These are phyloP conservation scores for Acomys russatus DNA, from an alignment of 2,797 vertebrate species.

Conservation along the genomic window DNA sequence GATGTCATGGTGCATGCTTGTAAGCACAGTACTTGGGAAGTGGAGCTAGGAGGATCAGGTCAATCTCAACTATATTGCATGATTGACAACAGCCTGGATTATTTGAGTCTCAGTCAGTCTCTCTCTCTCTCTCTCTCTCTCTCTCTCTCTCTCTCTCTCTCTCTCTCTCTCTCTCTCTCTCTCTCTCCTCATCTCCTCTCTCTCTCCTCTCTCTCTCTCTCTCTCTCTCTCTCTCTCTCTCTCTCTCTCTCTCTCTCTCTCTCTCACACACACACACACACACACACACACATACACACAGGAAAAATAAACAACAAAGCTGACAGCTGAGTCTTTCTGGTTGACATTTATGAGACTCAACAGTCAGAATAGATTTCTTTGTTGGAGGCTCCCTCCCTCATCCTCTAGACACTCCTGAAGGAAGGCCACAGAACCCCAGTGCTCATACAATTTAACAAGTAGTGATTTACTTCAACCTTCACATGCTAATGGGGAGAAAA, in stretches of 20 bases:
- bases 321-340: constrained; percentile 13
- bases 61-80: neutral
- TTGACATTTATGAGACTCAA: constrained; percentile 12
- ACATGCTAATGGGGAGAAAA: neutral
- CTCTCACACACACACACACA: neutral
- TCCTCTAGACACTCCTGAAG: neutral
- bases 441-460: constrained; percentile 39
- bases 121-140: neutral
- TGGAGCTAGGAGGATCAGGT: neutral
- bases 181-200: neutral
- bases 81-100: neutral
- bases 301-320: neutral
- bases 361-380: neutral
- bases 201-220: neutral
- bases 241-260: neutral
- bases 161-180: neutral
- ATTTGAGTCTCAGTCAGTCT: neutral
- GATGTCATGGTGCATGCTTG: neutral
- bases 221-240: neutral
- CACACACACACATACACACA: neutral
- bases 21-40: neutral
- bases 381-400: neutral
- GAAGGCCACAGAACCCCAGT: constrained; percentile 32
- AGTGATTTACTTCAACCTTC: neutral
- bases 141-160: neutral